Base-by-base conservation (phyloP, 2,797 vertebrate species). In the Lerista edwardsae region DNA sequence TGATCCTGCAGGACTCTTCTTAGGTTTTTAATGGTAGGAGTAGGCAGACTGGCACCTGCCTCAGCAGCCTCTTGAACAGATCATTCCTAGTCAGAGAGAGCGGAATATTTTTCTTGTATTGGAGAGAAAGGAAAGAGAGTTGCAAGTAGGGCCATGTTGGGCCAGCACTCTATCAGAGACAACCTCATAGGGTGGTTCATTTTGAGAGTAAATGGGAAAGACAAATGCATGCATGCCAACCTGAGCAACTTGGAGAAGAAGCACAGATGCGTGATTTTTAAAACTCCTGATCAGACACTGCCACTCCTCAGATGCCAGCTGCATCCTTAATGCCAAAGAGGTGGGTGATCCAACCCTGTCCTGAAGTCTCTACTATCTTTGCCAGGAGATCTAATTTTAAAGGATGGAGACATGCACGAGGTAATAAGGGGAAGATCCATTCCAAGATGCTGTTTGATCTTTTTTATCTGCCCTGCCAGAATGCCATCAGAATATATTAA, bases 401-500 rank as follows among this genome's bases (percentile, higher is more conserved):
- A 71, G n/a, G 25, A 83, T 19, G 68, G 69, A 75, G 80, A 3
- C 0, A 2, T 0, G 7, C 75, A 47, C 36, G 3, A 10, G 7
- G 39, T 47, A 17, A 71, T 62, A 6, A 84, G 36, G 80, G 85
- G 36, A 75, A 47, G 31, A 90, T 87, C 17, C n/a, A n/a, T n/a
- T n/a, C n/a, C 0, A 3, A 86, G 87, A 85, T 86, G 59, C n/a
- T 69, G 55, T 72, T 77, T 89, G 88, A 88, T 93, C 0, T 0
- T 88, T 83, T 90, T 93, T 75, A 90, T 87, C 73, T 0, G 0
- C 3, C 0, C 77, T 88, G 87, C 77, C 91, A 88, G 88, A 34
- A 61, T 85, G 57, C 86, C 64, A 90, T 91, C 74, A 0, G 87
- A 93, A 94, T 91, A 82, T 79, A 93, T 93, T 92, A 92, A 91